Conservation (phyloP, 2,113 vertebrate species). For the Amphiprion ocellaris region DNA sequence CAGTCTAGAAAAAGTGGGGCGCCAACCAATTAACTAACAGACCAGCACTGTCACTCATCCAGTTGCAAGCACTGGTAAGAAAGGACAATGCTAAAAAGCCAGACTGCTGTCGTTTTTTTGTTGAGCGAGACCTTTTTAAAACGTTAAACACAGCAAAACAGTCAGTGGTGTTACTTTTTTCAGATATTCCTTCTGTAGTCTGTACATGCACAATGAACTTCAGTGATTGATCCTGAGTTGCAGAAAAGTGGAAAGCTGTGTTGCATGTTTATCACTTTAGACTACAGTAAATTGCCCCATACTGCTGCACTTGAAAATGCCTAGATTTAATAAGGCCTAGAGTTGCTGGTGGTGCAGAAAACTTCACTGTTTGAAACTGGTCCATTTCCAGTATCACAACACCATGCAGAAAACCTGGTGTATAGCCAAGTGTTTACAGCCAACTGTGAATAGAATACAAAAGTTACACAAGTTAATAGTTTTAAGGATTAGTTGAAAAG, state of each 20-base stretch:
- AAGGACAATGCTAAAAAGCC: not conserved
- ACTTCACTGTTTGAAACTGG: not conserved
- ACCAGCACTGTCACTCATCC: not conserved
- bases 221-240: not conserved
- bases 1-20: not conserved
- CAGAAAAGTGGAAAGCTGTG: not conserved
- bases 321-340: not conserved
- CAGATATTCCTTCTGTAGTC: not conserved
- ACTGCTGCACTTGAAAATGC: not conserved
- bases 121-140: constrained; percentile 3
- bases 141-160: not conserved
- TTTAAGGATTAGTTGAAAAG: constrained; percentile 34
- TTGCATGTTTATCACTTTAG: constrained; percentile 5
- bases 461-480: constrained; percentile 28
- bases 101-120: not conserved
- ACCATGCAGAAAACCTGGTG: constrained; percentile 5
- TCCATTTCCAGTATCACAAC: constrained; percentile 5
- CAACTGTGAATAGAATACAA: constrained; percentile 16
- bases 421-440: constrained; percentile 19
- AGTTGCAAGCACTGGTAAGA: not conserved
- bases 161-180: not conserved
- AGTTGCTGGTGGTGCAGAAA: constrained; percentile 4
- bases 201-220: constrained; percentile 9
- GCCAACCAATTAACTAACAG: not conserved
- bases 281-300: constrained; percentile 6